Evolutionary conservation across 2,797 vertebrate genomes (phyloP).

Genomic region (Calcarius lapponicus): DNA sequence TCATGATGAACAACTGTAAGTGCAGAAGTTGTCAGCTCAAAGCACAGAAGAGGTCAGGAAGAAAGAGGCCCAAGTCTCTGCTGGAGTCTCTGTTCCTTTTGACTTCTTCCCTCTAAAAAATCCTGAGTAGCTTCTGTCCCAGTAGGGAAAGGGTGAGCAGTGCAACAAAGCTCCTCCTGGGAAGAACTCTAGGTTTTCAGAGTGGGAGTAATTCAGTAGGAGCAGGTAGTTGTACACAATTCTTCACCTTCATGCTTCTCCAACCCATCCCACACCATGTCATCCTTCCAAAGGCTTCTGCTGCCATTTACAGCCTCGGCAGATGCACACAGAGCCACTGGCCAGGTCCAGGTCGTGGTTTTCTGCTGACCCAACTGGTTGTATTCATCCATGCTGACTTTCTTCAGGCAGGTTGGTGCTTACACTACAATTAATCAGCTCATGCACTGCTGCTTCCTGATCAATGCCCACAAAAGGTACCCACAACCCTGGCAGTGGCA

Average conservation of each 20-base stretch:
- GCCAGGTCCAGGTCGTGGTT: neutral
- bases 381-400: neutral
- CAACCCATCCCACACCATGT: neutral
- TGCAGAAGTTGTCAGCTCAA: neutral
- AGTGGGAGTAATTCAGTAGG: neutral
- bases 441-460: neutral
- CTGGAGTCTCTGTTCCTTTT: neutral
- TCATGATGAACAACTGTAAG: accelerated
- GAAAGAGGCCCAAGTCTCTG: neutral
- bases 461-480: neutral
- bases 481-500: neutral
- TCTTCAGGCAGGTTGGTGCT: neutral
- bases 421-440: neutral
- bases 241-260: neutral
- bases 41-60: neutral
- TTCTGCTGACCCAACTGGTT: neutral
- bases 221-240: neutral
- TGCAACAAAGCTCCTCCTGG: neutral
- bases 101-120: neutral
- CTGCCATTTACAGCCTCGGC: neutral
- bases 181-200: neutral
- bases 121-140: neutral
- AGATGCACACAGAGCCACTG: neutral
- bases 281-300: neutral
- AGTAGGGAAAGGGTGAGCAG: neutral